phyloP scores from a whole-genome alignment of 30 jellyfish, hydroid and myxozoan genomes.

The Aurelia sp. region DNA sequence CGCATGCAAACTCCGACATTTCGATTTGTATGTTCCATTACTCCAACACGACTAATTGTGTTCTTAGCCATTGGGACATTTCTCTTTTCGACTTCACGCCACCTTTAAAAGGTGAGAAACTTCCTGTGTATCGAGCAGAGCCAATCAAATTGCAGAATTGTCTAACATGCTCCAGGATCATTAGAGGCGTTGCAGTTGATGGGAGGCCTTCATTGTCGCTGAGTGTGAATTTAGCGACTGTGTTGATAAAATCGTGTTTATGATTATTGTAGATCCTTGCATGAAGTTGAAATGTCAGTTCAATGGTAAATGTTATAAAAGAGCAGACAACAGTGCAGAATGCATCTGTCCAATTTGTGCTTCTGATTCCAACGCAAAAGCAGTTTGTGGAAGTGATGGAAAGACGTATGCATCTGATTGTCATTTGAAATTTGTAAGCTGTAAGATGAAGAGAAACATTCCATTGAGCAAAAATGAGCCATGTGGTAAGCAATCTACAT shows the following conservation, averaged over 20 bases:
- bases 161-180: too few relatives aligned
- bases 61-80: too few relatives aligned
- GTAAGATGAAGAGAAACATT: constrained; percentile 27
- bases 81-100: too few relatives aligned
- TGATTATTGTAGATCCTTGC: constrained; percentile 55
- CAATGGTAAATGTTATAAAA: constrained; percentile 30
- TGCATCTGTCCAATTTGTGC: constrained; percentile 68
- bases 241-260: not conserved
- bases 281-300: constrained; percentile 26
- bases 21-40: too few relatives aligned
- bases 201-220: too few relatives aligned
- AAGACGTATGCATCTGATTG: constrained; percentile 72
- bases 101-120: not conserved
- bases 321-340: constrained; percentile 25
- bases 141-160: too few relatives aligned
- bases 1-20: too few relatives aligned
- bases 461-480: constrained; percentile 24
- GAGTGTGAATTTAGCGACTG: not conserved
- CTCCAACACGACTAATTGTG: too few relatives aligned
- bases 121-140: too few relatives aligned
- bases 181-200: too few relatives aligned
- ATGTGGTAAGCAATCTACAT: constrained; percentile 14
- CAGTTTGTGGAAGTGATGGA: constrained; percentile 89
- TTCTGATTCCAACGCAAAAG: not conserved
- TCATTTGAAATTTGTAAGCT: constrained; percentile 36